Evolutionary conservation across 1,140 invertebrate genomes (phyloP), one percentile per base, ranked within the genome.

Genomic region (Pseudobourletiella spinata): DNA sequence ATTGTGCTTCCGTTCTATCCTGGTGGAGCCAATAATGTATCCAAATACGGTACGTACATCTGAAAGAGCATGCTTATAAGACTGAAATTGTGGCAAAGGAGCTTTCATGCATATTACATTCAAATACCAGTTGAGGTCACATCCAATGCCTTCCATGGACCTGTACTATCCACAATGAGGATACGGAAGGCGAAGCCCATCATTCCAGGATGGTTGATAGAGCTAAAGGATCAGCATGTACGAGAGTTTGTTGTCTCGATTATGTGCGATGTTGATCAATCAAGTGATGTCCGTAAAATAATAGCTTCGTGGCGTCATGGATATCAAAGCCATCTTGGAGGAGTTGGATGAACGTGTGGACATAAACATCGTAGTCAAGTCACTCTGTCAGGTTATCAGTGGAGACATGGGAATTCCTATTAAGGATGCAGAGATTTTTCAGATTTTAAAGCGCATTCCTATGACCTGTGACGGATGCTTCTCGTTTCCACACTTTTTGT

Each of bases 401-500:
- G 15, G 3, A n/a, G 46, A 28, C 16, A 46, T 30, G 42, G 55
- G 28, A 14, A 44, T 28, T 1, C 11, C 15, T n/a, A 28, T 57
- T 8, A 35, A 44, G 26, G 25, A 42, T 6, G 26, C 15, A 18
- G 54, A 58, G 22, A 22, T 61, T 4, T 44, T 26, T 24, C 32
- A 32, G 26, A 51, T 58, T 20, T 42, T 65, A 28, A 18, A 43
- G 25, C 11, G 46, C 44, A 58, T 65, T 2, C 64, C 64, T 0
- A 18, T 18, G 2, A 26, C 18, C 2, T 8, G 24, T 20, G 52
- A 56, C 11, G 30, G 55, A 11, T 42, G 55, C 16, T 61, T 56
- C 6, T 58, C 54, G 0, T 65, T 65, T 61, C 46, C 59, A 2
- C 64, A 65, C 39, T 65, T 65, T 44, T 61, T 65, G 64, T 65